Percentiles rank a stretch among this genome's conserved stretches.
These are phyloP conservation scores for Troilus luridus DNA, from an alignment of 2,888 invertebrate genomes.

Conservation along the genomic window DNA sequence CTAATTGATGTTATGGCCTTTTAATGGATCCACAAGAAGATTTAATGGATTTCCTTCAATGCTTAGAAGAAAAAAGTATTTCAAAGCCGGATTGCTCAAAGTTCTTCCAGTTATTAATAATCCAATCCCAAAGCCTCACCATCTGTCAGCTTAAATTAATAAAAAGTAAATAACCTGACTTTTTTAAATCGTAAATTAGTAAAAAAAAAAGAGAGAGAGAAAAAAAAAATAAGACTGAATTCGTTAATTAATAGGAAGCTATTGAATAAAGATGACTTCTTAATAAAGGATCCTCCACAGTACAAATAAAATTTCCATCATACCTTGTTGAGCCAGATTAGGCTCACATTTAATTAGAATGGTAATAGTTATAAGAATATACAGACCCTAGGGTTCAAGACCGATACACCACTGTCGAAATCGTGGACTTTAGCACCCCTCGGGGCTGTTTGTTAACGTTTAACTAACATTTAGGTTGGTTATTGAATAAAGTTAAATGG, in stretches of 20 bases:
- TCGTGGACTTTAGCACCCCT: too few species aligned
- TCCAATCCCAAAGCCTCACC: not conserved
- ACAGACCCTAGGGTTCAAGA: too few species aligned
- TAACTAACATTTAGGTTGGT: too few species aligned
- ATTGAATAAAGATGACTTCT: slow-evolving; percentile 34
- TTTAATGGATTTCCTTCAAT: not conserved
- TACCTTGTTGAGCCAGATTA: not conserved
- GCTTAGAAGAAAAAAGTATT: not conserved
- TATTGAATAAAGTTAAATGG: too few species aligned
- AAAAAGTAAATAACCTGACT: slow-evolving; percentile 5
- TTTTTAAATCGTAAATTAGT: not conserved
- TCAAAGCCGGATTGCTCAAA: not conserved
- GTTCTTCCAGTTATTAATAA: slow-evolving; percentile 14
- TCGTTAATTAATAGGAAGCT: slow-evolving; percentile 19
- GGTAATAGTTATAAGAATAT: not conserved
- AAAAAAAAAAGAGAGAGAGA: not conserved
- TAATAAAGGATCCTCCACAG: not conserved
- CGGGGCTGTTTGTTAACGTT: too few species aligned
- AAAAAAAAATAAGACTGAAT: not conserved
- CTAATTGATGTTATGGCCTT: too few species aligned
- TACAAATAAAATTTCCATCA: not conserved
- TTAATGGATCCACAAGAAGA: too few species aligned
- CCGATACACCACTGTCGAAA: too few species aligned
- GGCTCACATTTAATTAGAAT: not conserved
- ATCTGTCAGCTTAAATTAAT: slow-evolving; percentile 19